Percentiles rank a stretch among this genome's conserved stretches.
Conservation (phyloP, 2,113 vertebrate species). For the Oryzias celebensis region DNA sequence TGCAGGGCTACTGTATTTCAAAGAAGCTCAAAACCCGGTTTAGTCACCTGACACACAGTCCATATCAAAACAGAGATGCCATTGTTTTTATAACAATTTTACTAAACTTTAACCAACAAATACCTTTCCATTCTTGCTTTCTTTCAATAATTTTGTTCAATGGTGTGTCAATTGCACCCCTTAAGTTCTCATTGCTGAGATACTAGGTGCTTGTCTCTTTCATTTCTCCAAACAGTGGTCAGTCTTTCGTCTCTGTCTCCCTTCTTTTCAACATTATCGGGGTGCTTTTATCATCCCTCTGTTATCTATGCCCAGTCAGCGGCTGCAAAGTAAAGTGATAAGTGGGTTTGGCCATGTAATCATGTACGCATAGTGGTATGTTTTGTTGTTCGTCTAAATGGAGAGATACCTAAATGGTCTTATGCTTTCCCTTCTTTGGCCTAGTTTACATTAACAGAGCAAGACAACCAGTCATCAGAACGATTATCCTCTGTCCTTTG, state of each 20-base stretch:
- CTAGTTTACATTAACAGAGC: conserved; percentile 16
- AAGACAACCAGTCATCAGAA: conserved; percentile 27
- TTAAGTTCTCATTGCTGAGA: conserved; percentile 27
- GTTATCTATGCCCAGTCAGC: conserved; percentile 65
- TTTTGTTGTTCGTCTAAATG: conserved; percentile 41
- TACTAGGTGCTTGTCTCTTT: conserved; percentile 33
- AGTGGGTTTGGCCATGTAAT: conserved; percentile 48
- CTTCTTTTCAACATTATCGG: conserved; percentile 34
- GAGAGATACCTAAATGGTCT: conserved; percentile 20
- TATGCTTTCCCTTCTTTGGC: conserved; percentile 15
- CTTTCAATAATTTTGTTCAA: no score
- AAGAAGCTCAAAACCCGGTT: no score
- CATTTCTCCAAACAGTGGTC: conserved; percentile 48
- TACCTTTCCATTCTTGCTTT: no score
- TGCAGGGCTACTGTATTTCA: no score
- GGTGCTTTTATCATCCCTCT: conserved; percentile 63
- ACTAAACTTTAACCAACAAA: no score
- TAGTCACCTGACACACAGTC: no score
- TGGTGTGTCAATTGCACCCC: no score
- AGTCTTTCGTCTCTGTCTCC: conserved; percentile 13
- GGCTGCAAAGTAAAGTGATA: conserved; percentile 56
- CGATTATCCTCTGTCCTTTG: conserved; percentile 32
- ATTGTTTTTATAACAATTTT: no score
- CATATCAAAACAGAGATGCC: no score
- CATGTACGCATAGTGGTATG: conserved; percentile 24